Conservation (phyloP, 23 tunicate genomes). For the Styela clava region DNA sequence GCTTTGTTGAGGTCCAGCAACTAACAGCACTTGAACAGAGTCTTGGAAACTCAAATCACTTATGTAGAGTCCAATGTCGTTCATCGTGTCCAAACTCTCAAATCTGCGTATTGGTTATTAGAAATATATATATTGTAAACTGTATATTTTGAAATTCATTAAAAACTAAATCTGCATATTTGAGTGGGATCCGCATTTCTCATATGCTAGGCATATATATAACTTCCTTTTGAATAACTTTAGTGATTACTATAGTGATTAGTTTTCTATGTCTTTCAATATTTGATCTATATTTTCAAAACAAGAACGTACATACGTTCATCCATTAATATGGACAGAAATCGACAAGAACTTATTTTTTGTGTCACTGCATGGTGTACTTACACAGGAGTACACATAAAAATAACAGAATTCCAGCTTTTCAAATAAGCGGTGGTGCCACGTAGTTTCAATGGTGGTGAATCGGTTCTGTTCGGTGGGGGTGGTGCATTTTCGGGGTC, state of each 20-base stretch:
- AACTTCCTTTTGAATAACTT: no score
- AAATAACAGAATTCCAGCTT: conserved; percentile 47
- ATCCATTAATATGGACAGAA: no score
- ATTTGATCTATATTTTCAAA: no score
- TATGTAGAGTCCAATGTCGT: conserved; percentile 47
- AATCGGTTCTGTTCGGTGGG: conserved; percentile 47
- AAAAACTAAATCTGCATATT: no score
- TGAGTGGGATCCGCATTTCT: background rate
- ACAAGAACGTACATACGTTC: no score
- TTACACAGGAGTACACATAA: conserved; percentile 53
- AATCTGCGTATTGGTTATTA: conserved; percentile 24
- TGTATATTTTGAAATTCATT: no score
- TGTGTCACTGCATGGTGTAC: no score
- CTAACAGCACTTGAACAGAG: conserved; percentile 39
- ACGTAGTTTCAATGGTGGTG: conserved; percentile 31
- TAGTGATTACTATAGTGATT: no score
- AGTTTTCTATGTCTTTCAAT: no score
- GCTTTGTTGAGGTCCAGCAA: conserved; percentile 47
- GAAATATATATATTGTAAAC: no score
- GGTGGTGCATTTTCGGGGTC: conserved; percentile 41
- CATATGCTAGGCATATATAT: no score
- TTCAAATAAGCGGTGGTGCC: conserved; percentile 39
- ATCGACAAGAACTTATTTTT: no score
- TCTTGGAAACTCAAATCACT: conserved; percentile 55
- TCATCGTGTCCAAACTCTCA: conserved; percentile 48